Conservation (phyloP, 1,140 invertebrate genomes). For the Aphis craccivora region DNA sequence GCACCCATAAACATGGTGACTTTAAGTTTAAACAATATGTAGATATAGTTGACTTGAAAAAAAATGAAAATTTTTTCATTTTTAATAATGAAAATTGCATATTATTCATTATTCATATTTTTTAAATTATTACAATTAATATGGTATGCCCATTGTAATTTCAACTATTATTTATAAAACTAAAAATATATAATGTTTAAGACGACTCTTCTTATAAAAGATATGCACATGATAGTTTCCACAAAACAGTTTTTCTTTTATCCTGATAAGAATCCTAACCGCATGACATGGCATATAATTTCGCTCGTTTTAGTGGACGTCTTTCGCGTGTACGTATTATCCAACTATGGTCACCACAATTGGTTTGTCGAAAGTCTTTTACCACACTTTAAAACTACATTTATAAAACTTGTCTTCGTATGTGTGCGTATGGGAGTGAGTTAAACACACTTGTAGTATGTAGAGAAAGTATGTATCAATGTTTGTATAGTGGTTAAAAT, state of each 20-base stretch:
- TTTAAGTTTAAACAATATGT: not conserved
- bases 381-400: not conserved
- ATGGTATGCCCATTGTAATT: not conserved
- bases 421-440: not conserved
- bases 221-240: not conserved
- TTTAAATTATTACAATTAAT: not conserved
- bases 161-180: not conserved
- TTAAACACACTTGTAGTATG: not conserved
- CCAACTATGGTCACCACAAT: not conserved
- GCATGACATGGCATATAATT: not conserved
- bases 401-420: not conserved
- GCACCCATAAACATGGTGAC: not conserved
- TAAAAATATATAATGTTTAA: not conserved
- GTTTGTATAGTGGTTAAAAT: not conserved
- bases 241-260: not conserved
- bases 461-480: slow-evolving; percentile 8
- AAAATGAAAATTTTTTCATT: too few relatives aligned
- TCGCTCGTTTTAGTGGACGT: not conserved
- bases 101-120: too few relatives aligned
- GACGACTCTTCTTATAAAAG: not conserved
- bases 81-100: not conserved
- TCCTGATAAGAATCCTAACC: not conserved
- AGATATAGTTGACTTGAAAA: not conserved
- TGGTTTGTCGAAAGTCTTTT: slow-evolving; percentile 9
- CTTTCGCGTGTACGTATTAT: not conserved